A percentile compares a stretch with the other conserved stretches of the same genome.
Evolutionary conservation across 2,888 invertebrate species (phyloP).

Genomic region (Sinelater perroti): DNA sequence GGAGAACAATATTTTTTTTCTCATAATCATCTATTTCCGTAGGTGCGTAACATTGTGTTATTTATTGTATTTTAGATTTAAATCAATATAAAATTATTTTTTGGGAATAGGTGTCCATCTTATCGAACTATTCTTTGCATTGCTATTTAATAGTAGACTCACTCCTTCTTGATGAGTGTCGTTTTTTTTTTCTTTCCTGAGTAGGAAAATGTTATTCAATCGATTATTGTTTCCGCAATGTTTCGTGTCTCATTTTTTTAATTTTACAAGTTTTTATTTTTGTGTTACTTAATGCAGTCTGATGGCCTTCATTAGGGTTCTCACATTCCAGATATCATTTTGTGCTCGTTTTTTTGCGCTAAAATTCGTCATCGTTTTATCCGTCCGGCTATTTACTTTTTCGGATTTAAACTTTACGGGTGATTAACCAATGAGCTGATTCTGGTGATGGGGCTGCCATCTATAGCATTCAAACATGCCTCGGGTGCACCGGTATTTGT

Average conservation of each 20-base stretch:
- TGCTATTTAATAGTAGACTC: background rate
- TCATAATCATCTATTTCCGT: too few relatives aligned
- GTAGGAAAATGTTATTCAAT: background rate
- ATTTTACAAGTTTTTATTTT: slow-evolving; percentile 1
- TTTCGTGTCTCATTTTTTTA: background rate
- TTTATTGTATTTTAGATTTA: too few relatives aligned
- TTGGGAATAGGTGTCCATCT: too few relatives aligned
- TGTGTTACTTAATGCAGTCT: slow-evolving; percentile 1
- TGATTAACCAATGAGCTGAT: slow-evolving; percentile 1
- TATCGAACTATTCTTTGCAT: too few relatives aligned
- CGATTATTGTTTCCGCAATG: background rate
- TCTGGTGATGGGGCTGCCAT: slow-evolving; percentile 1
- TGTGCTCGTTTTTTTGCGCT: background rate
- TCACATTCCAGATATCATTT: background rate
- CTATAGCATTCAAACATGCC: slow-evolving; percentile 3
- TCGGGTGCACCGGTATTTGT: background rate
- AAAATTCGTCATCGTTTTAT: background rate
- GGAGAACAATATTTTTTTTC: too few relatives aligned
- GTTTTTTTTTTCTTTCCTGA: background rate
- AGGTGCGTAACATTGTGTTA: too few relatives aligned
- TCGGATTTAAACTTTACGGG: slow-evolving; percentile 1
- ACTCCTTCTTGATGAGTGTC: background rate
- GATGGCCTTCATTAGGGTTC: background rate
- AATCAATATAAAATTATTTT: too few relatives aligned
- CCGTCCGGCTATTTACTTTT: background rate